Evolutionary conservation across 2,113 vertebrate genomes (phyloP), one percentile per base, ranked within the genome.

Genomic region (Neopipo cinnamomea): DNA sequence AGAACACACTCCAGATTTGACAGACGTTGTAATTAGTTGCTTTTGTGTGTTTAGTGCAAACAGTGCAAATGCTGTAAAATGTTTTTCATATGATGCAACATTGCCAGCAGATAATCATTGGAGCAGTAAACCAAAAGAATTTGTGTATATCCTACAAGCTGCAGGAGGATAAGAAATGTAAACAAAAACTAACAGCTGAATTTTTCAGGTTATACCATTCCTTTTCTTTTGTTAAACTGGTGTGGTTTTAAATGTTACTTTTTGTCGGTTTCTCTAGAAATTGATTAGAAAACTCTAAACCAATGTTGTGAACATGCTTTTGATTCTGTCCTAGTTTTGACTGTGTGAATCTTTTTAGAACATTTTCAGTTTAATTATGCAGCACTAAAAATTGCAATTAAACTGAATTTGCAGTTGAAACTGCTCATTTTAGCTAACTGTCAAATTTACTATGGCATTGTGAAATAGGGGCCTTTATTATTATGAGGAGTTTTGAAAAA

Each of bases 351-450:
- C 86, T 81, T 89, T 93, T 91, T n/a, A 80, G 65, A 93, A 94
- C 72, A 62, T 85, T 97, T 97, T 96, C 70, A 68, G 39, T 96
- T 97, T 96, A 96, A 97, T 97, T 97, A 96, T 96, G 94, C 86
- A 97, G 78, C 90, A 96, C 70, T 96, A 96, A 97, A 96, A 96
- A 88, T 93, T 96, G 92, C 92, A 95, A 94, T 97, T 97, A 97
- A 97, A 96, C 78, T 91, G 78, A 96, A 97, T 97, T 97, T 97
- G 93, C 92, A 96, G 94, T 88, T 85, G 93, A 92, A 96, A 94
- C 93, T 88, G 88, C 84, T 94, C 94, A 93, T 94, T 96, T 97
- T 97, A 96, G 82, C 96, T 96, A 95, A 96, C 91, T 96, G 94
- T 96, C 93, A 96, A 87, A 94, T 90, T 96, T 93, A 90, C 87